phyloP scores from a whole-genome alignment of 2,797 vertebrate genomes.

The Chelonia mydas region DNA sequence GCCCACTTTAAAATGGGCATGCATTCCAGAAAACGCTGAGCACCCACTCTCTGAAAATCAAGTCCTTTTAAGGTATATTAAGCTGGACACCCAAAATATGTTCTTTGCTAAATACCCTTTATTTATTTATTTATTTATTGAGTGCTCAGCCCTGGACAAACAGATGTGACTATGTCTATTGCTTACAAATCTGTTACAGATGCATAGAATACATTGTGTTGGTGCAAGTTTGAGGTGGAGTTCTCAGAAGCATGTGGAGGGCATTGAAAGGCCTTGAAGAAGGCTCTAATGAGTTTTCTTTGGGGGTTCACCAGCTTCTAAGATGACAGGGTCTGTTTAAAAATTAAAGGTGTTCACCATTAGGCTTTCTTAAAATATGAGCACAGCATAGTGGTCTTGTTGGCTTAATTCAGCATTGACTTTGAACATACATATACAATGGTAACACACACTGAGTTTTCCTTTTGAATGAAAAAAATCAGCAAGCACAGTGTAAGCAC shows the following conservation, averaged over 20 bases:
- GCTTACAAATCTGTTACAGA: background rate
- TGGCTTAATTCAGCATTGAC: background rate
- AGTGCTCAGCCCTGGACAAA: background rate
- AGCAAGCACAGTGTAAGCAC: background rate
- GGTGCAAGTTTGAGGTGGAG: conserved; percentile 5
- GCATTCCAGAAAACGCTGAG: background rate
- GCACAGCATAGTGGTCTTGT: background rate
- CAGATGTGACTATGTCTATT: background rate
- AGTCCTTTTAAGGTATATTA: background rate
- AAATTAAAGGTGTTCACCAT: conserved; percentile 13
- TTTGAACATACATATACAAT: background rate
- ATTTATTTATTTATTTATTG: background rate
- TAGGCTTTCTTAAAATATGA: conserved; percentile 7
- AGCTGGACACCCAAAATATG: background rate
- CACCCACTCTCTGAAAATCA: background rate
- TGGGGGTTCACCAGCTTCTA: background rate
- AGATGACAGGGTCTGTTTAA: conserved; percentile 2
- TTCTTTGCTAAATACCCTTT: background rate
- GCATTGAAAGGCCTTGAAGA: background rate
- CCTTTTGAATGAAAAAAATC: conserved; percentile 38
- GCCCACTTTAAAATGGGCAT: background rate
- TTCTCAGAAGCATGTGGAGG: background rate
- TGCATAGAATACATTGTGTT: background rate
- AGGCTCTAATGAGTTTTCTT: conserved; percentile 5
- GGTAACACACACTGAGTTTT: background rate